Percentiles rank a stretch among this genome's conserved stretches.
Conservation (phyloP, 1,140 invertebrate genomes). For the Calliopsis andreniformis region DNA sequence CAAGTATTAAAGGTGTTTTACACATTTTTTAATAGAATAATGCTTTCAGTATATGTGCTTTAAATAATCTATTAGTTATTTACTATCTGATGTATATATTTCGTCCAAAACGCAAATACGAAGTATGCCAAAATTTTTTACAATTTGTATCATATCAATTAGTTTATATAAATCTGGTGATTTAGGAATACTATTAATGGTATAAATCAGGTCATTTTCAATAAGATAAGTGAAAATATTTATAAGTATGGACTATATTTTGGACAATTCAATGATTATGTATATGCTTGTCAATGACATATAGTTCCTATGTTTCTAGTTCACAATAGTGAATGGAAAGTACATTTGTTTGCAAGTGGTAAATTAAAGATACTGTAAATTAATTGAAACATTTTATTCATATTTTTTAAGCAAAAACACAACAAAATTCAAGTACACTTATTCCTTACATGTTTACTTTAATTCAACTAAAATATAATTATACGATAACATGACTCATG, state of each 20-base stretch:
- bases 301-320: background rate
- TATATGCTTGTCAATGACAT: background rate
- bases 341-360: background rate
- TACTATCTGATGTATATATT: too few species aligned
- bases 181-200: background rate
- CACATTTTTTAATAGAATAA: too few species aligned
- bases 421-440: constrained; percentile 80
- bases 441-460: constrained; percentile 76
- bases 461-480: constrained; percentile 79
- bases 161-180: too few species aligned
- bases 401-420: constrained; percentile 82
- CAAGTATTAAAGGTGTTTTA: too few species aligned
- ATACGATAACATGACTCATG: constrained; percentile 77
- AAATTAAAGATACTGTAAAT: background rate
- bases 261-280: background rate
- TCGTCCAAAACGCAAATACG: too few species aligned
- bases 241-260: too few species aligned
- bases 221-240: background rate
- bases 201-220: background rate
- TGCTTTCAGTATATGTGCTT: too few species aligned
- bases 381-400: constrained; percentile 78
- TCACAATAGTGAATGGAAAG: too few species aligned
- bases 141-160: too few species aligned
- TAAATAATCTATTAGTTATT: too few species aligned
- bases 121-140: too few species aligned